Conservation (phyloP, 2,113 vertebrate genomes). For the Ciconia maguari region DNA sequence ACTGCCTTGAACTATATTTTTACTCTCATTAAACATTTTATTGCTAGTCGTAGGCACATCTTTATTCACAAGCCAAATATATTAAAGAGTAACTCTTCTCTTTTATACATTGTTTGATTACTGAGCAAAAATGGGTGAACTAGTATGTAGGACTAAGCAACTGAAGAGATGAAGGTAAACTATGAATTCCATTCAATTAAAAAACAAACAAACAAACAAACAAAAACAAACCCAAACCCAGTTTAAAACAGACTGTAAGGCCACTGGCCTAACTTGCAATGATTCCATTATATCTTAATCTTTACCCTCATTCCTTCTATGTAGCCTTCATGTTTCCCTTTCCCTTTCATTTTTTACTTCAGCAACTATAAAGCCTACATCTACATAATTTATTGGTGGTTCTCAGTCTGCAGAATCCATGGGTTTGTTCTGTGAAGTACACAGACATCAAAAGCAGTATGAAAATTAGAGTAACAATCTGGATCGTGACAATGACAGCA, state of each 20-base stretch:
- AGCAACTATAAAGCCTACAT: background rate
- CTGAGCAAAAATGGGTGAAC: background rate
- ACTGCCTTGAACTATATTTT: background rate
- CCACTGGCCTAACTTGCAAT: background rate
- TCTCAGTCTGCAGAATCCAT: background rate
- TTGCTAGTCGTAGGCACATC: background rate
- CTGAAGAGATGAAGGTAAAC: background rate
- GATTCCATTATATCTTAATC: background rate
- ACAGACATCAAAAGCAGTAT: background rate
- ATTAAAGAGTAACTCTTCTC: background rate
- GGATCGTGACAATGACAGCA: background rate
- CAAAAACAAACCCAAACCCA: background rate
- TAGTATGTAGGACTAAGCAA: background rate
- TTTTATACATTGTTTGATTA: background rate
- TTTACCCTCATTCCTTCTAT: background rate
- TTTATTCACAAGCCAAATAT: background rate
- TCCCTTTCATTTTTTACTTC: background rate
- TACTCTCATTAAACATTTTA: background rate
- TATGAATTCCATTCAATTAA: background rate
- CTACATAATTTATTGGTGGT: background rate
- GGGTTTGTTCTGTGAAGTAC: background rate
- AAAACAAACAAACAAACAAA: background rate
- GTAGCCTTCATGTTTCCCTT: background rate
- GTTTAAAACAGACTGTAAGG: background rate
- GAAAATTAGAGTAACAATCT: background rate